phyloP scores from a whole-genome alignment of 2,113 vertebrate species.

The Sinocyclocheilus maitianheensis region DNA sequence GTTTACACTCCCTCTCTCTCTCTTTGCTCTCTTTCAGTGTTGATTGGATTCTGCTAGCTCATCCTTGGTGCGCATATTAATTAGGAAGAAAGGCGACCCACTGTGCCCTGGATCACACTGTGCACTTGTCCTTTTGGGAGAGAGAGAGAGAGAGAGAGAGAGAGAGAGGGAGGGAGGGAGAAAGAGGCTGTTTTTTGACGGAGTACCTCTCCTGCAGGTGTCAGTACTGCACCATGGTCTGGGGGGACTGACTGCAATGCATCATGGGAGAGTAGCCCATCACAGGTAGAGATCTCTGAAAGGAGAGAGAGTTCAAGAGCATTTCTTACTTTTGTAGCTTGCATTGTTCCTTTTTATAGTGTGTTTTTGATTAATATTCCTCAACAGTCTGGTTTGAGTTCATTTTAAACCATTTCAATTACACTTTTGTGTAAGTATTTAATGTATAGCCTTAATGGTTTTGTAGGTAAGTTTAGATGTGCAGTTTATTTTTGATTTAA shows the following conservation, averaged over 20 bases:
- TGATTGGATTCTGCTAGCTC: constrained; percentile 62
- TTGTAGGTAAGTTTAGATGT: neutral
- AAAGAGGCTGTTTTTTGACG: constrained; percentile 36
- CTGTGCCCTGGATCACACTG: constrained; percentile 53
- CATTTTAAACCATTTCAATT: neutral
- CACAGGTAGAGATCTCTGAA: constrained; percentile 51
- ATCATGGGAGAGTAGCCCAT: constrained; percentile 63
- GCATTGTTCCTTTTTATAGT: neutral
- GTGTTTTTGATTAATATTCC: neutral
- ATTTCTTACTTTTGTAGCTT: neutral
- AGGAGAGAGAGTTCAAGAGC: neutral
- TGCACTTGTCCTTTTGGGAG: constrained; percentile 43
- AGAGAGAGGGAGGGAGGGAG: constrained; percentile 8
- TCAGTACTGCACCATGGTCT: constrained; percentile 75
- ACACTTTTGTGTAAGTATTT: neutral
- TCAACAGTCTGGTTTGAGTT: neutral
- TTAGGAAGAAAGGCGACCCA: constrained; percentile 52
- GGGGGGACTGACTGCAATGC: constrained; percentile 61
- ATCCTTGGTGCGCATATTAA: constrained; percentile 64
- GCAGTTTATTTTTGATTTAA: neutral
- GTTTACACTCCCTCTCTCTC: constrained; percentile 16
- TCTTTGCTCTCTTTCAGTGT: constrained; percentile 42
- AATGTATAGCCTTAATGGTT: neutral
- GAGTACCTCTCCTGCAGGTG: constrained; percentile 73
- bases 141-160: constrained; percentile 25